These are phyloP conservation scores for Colaptes auratus DNA, from an alignment of 2,113 vertebrate species.

Conservation along the genomic window DNA sequence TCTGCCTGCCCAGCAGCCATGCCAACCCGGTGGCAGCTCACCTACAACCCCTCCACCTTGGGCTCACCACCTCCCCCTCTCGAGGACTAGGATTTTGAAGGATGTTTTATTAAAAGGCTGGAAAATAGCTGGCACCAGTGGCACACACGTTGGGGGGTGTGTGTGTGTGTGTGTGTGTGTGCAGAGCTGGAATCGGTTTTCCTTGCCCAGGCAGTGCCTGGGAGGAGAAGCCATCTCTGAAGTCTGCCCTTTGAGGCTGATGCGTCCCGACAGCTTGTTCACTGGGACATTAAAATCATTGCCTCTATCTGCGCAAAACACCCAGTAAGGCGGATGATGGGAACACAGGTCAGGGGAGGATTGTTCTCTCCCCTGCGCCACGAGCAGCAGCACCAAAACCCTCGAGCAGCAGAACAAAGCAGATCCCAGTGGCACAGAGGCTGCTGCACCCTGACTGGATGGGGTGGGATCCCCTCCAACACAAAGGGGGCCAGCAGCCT, in stretches of 20 bases:
- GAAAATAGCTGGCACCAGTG: not conserved
- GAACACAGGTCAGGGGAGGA: slow-evolving; percentile 19
- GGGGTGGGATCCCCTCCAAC: not conserved
- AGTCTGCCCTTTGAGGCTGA: slow-evolving; percentile 67
- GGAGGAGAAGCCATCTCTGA: slow-evolving; percentile 14
- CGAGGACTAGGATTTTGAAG: not conserved
- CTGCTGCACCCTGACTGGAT: not conserved
- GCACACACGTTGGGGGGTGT: rapidly evolving
- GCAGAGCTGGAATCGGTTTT: not conserved
- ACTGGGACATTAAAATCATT: slow-evolving; percentile 62
- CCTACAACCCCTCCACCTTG: rapidly evolving
- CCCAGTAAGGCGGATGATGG: not conserved
- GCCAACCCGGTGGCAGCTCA: rapidly evolving
- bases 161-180: no score
- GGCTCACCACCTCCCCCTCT: not conserved
- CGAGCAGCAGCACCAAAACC: rapidly evolving
- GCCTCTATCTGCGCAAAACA: slow-evolving; percentile 36
- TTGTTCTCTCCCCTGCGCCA: not conserved
- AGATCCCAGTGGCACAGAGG: rapidly evolving
- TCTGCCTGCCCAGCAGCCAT: not conserved
- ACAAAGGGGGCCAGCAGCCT: not conserved
- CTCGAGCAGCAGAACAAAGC: not conserved
- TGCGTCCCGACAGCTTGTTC: slow-evolving; percentile 61
- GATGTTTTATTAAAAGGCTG: not conserved
- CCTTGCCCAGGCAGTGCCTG: not conserved